phyloP scores from a whole-genome alignment of 1,140 invertebrate genomes.

The Pseudomyrmex cubaensis region DNA sequence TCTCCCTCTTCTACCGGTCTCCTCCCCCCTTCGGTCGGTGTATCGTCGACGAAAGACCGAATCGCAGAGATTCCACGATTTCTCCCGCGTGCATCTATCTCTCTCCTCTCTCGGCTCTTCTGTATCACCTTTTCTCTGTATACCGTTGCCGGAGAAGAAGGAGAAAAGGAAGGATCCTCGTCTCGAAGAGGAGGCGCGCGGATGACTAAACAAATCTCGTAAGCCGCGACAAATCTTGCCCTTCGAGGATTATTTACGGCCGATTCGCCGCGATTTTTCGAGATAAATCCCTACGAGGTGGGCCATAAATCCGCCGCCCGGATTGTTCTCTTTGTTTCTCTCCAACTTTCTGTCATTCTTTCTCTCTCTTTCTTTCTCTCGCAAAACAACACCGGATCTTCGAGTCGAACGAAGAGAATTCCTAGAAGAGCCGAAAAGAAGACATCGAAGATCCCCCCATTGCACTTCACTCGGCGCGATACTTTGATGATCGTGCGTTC shows the following conservation, averaged over 20 bases:
- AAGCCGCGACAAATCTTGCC: slow-evolving; percentile 58
- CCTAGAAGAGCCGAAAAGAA: slow-evolving; percentile 15
- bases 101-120: background rate
- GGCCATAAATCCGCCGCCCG: slow-evolving; percentile 45
- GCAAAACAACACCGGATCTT: slow-evolving; percentile 10
- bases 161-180: slow-evolving; percentile 23
- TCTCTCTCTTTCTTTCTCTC: background rate
- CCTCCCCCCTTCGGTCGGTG: slow-evolving; percentile 49
- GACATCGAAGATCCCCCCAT: background rate
- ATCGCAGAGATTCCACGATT: slow-evolving; percentile 77
- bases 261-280: slow-evolving; percentile 56
- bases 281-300: slow-evolving; percentile 50
- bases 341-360: too few relatives aligned
- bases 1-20: background rate
- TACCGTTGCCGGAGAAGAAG: slow-evolving; percentile 37
- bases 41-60: slow-evolving; percentile 66
- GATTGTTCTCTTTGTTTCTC: background rate
- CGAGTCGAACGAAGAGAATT: background rate
- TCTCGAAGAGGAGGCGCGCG: background rate
- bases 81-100: slow-evolving; percentile 8
- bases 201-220: slow-evolving; percentile 56
- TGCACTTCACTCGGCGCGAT: slow-evolving; percentile 3
- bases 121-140: slow-evolving; percentile 40
- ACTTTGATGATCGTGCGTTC: background rate
- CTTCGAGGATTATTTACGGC: slow-evolving; percentile 52